Percentiles rank a stretch among this genome's conserved stretches.
Evolutionary conservation across 1,140 invertebrate species (phyloP).

Genomic region (Sitodiplosis mosellana): DNA sequence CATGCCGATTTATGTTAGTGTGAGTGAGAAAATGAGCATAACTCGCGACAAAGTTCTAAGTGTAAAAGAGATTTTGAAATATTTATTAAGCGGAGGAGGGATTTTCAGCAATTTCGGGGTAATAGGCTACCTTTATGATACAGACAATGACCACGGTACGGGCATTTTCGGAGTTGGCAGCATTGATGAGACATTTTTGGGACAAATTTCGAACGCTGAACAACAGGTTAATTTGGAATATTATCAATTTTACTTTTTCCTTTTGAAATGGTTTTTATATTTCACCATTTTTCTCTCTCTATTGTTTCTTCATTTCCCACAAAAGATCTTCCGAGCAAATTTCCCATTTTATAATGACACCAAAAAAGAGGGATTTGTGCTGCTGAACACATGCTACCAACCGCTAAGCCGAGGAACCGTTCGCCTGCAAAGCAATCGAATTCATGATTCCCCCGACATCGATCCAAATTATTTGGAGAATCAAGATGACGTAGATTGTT

Average conservation of each 20-base stretch:
- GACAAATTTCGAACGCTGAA: slow-evolving; percentile 45
- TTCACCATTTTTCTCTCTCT: too few relatives aligned
- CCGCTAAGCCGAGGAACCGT: slow-evolving; percentile 46
- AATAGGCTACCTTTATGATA: slow-evolving; percentile 29
- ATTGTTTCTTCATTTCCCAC: too few relatives aligned
- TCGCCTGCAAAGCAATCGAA: slow-evolving; percentile 31
- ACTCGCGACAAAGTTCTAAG: slow-evolving; percentile 34
- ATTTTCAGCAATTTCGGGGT: slow-evolving; percentile 36
- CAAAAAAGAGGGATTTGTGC: slow-evolving; percentile 44
- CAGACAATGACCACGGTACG: slow-evolving; percentile 28
- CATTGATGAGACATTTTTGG: slow-evolving; percentile 40
- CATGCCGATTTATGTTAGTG: slow-evolving; percentile 42
- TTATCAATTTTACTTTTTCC: too few relatives aligned
- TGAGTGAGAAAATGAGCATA: slow-evolving; percentile 42
- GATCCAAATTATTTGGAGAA: slow-evolving; percentile 55
- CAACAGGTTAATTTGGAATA: slow-evolving; percentile 26
- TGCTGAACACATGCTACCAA: slow-evolving; percentile 41
- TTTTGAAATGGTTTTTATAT: too few relatives aligned
- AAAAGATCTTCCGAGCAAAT: slow-evolving; percentile 39
- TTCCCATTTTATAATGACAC: slow-evolving; percentile 43
- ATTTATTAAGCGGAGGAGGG: slow-evolving; percentile 37
- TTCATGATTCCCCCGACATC: slow-evolving; percentile 43
- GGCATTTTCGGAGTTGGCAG: slow-evolving; percentile 46
- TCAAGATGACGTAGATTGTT: slow-evolving; percentile 37
- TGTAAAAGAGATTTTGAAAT: slow-evolving; percentile 34